Conservation (phyloP, 1,140 invertebrate genomes). For the Anastrepha ludens region DNA sequence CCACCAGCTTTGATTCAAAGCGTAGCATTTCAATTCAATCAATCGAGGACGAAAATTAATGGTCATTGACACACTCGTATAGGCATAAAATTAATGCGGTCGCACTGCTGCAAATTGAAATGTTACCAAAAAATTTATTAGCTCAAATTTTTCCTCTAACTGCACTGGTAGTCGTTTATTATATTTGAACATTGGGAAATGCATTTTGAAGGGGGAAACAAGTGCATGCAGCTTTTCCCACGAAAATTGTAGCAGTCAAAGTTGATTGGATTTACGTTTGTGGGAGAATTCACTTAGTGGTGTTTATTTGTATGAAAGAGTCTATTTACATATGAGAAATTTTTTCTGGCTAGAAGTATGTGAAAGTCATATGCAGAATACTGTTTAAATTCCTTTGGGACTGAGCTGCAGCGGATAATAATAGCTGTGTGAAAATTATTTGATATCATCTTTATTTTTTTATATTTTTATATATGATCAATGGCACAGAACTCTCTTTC, state of each 20-base stretch:
- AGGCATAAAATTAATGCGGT: conserved; percentile 46
- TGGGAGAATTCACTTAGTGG: background rate
- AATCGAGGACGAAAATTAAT: conserved; percentile 48
- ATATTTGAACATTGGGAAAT: background rate
- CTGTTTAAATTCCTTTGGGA: conserved; percentile 8
- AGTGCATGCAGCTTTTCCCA: conserved; percentile 35
- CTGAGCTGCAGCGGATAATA: background rate
- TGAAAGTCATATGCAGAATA: conserved; percentile 1
- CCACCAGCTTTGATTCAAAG: conserved; percentile 24
- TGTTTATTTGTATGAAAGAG: background rate
- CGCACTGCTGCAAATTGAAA: conserved; percentile 32
- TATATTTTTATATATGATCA: too few species aligned
- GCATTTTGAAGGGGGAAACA: background rate
- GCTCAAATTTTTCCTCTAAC: background rate
- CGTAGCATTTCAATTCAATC: conserved; percentile 44
- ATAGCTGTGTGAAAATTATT: background rate
- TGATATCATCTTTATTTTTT: background rate
- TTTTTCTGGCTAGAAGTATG: background rate
- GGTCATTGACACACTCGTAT: conserved; percentile 40
- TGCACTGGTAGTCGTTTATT: background rate
- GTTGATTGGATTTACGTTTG: background rate
- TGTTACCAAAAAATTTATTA: conserved; percentile 34
- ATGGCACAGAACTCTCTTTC: too few species aligned
- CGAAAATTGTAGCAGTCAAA: background rate
- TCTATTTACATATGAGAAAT: background rate